A percentile compares a stretch with the other conserved stretches of the same genome.
These are phyloP conservation scores for Gymnobelideus leadbeateri DNA, from an alignment of 2,113 vertebrate species.

Conservation along the genomic window DNA sequence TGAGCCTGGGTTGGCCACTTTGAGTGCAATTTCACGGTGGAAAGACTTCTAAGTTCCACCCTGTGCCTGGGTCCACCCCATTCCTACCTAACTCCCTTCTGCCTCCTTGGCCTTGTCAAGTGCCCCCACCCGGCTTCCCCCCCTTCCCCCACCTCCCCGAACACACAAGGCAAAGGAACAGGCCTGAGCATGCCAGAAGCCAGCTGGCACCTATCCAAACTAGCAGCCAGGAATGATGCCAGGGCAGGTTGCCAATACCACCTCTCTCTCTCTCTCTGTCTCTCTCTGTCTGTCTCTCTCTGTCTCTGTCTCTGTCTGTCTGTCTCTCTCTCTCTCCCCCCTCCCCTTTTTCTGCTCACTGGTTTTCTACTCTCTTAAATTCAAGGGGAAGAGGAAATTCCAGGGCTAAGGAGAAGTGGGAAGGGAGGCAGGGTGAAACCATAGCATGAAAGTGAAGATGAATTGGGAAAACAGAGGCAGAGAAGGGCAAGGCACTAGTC, in stretches of 20 bases:
- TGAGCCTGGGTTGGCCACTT: neutral
- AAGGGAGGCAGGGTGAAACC: neutral
- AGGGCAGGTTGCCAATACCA: constrained; percentile 85
- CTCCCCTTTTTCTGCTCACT: neutral
- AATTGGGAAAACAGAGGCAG: neutral
- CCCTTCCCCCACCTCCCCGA: constrained; percentile 44
- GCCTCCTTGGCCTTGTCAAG: neutral
- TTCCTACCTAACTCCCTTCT: constrained; percentile 17
- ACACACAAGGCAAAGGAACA: constrained; percentile 72
- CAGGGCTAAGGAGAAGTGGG: neutral
- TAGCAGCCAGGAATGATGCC: constrained; percentile 85
- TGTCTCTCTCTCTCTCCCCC: constrained; percentile 7
- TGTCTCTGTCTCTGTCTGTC: too few relatives aligned
- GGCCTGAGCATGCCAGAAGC: constrained; percentile 79
- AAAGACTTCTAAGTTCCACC: neutral
- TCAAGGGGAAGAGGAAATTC: constrained; percentile 40
- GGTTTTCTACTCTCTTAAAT: neutral
- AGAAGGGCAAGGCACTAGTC: neutral
- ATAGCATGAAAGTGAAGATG: too few relatives aligned
- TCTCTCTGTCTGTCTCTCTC: neutral
- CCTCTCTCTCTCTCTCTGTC: constrained; percentile 65
- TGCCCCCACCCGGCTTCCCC: constrained; percentile 18
- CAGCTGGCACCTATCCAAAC: constrained; percentile 87
- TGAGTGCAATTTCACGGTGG: neutral
- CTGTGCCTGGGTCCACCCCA: constrained; percentile 8